Conservation (phyloP, 2,113 vertebrate species). For the Orycteropus afer region DNA sequence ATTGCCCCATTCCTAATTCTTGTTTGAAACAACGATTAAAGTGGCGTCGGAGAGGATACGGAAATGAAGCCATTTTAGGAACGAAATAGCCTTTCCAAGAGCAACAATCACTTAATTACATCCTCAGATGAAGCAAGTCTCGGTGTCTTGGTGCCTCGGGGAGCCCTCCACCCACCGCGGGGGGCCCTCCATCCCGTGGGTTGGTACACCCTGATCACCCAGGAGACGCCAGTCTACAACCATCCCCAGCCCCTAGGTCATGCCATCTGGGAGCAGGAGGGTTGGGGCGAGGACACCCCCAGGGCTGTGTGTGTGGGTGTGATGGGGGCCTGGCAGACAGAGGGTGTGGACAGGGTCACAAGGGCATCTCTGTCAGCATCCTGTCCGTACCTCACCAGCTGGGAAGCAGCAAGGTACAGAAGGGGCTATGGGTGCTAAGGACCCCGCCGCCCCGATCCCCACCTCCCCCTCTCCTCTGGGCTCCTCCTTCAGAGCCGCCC, state of each 20-base stretch:
- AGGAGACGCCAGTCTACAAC: rapidly evolving
- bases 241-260: background rate
- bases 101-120: background rate
- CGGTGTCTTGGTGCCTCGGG: background rate
- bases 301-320: background rate
- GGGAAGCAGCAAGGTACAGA: background rate
- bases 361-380: background rate
- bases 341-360: rapidly evolving
- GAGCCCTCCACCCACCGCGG: background rate
- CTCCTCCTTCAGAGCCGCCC: background rate
- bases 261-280: background rate
- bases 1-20: no score
- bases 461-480: no score
- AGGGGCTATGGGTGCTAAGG: rapidly evolving
- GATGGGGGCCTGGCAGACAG: no score
- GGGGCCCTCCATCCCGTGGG: background rate
- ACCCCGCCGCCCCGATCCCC: rapidly evolving
- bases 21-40: rapidly evolving
- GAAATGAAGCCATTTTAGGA: background rate
- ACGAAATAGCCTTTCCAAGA: background rate
- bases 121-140: background rate
- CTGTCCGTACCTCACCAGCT: no score
- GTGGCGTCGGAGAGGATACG: background rate
- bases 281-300: background rate
- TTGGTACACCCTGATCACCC: background rate